phyloP scores from a whole-genome alignment of 2,113 vertebrate species.

The Panthera leo region DNA sequence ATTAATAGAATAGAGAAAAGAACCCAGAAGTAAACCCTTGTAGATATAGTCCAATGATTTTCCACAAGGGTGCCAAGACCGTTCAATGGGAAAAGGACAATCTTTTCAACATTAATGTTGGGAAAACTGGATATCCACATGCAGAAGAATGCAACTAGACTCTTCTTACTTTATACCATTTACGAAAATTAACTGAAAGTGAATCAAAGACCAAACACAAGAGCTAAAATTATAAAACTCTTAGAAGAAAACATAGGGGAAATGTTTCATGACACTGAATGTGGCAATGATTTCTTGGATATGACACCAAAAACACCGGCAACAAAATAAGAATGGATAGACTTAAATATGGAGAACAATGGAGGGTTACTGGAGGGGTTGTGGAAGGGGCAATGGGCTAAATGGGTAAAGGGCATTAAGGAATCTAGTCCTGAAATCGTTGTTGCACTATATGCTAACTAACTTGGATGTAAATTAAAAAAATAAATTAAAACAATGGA shows the following conservation, averaged over 20 bases:
- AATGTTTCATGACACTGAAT: background rate
- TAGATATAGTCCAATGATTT: background rate
- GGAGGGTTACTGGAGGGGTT: too few species aligned
- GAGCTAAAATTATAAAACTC: background rate
- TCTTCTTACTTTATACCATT: background rate
- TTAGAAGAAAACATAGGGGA: constrained; percentile 3
- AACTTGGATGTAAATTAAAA: too few species aligned
- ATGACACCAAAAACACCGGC: background rate
- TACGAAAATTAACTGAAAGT: constrained; percentile 15
- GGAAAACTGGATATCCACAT: background rate
- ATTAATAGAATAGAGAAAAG: background rate
- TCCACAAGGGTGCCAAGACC: background rate
- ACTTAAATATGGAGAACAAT: too few species aligned
- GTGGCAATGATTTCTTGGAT: background rate
- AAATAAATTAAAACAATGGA: background rate
- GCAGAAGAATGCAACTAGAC: background rate
- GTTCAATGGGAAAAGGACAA: background rate
- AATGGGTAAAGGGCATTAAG: too few species aligned
- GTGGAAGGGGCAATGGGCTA: too few species aligned
- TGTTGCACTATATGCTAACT: too few species aligned
- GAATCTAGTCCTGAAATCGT: too few species aligned
- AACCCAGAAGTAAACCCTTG: background rate
- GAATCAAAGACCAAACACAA: background rate
- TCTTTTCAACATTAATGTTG: background rate
- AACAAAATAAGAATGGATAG: constrained; percentile 12